A percentile compares a stretch with the other conserved stretches of the same genome.
Conservation (phyloP, 1,140 invertebrate genomes). For the Battus philenor region DNA sequence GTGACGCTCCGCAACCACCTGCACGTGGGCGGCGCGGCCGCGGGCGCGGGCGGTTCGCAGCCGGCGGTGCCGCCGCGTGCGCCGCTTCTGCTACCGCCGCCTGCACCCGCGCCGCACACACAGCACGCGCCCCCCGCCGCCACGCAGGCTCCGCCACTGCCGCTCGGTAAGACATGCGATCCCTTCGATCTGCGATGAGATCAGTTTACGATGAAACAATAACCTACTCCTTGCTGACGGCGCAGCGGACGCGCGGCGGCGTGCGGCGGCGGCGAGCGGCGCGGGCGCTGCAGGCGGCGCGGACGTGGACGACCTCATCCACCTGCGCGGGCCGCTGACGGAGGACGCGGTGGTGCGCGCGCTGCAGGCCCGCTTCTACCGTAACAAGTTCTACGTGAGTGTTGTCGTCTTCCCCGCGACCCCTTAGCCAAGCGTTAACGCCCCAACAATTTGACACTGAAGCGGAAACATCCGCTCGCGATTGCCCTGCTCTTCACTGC, state of each 20-base stretch:
- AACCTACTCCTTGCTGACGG: too few species aligned
- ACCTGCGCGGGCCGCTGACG: slow-evolving; percentile 92
- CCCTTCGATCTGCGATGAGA: too few species aligned
- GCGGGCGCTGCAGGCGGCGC: slow-evolving; percentile 55
- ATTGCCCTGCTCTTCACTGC: too few species aligned
- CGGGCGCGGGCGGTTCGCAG: slow-evolving; percentile 33
- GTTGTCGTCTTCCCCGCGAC: too few species aligned
- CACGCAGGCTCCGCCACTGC: slow-evolving; percentile 40
- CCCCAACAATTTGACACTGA: too few species aligned
- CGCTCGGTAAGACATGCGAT: slow-evolving; percentile 28
- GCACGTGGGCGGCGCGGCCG: slow-evolving; percentile 79
- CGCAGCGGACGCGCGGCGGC: slow-evolving; percentile 30
- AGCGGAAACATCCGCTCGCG: too few species aligned
- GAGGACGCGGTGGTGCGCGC: slow-evolving; percentile 95
- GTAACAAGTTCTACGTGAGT: slow-evolving; percentile 93
- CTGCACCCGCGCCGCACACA: slow-evolving; percentile 49
- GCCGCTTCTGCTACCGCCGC: slow-evolving; percentile 41
- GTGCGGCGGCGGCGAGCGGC: slow-evolving; percentile 27
- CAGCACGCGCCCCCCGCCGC: slow-evolving; percentile 26
- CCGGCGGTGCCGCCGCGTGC: slow-evolving; percentile 69
- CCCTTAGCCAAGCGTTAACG: too few species aligned
- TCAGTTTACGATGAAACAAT: too few species aligned
- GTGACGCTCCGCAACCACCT: slow-evolving; percentile 91
- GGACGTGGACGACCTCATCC: slow-evolving; percentile 90
- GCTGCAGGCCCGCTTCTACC: slow-evolving; percentile 90